Conservation (phyloP, 2,797 vertebrate species). For the Cyclopterus lumpus region DNA sequence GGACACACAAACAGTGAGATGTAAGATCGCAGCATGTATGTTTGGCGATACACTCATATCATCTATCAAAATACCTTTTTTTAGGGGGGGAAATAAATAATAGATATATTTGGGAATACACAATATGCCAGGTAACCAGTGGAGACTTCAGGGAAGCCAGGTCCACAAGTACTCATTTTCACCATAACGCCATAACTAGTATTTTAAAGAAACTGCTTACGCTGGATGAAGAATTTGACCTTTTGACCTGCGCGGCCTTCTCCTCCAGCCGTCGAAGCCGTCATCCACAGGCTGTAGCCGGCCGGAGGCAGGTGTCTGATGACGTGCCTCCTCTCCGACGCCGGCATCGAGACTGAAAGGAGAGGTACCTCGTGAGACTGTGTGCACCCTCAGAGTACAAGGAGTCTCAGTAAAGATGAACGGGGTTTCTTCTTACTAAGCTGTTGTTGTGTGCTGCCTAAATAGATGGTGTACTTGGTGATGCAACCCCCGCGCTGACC, state of each 20-base stretch:
- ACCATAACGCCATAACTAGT: background rate
- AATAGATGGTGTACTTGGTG: slow-evolving; percentile 83
- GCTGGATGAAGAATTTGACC: slow-evolving; percentile 57
- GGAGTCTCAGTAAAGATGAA: background rate
- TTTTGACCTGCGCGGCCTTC: slow-evolving; percentile 78
- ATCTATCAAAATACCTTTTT: background rate
- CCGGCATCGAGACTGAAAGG: slow-evolving; percentile 40
- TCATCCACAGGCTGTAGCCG: slow-evolving; percentile 86
- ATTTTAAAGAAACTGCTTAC: slow-evolving; percentile 49
- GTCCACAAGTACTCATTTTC: no score
- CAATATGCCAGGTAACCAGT: no score
- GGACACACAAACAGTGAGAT: background rate
- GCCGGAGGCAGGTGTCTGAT: slow-evolving; percentile 55
- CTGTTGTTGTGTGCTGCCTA: background rate
- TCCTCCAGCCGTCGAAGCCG: slow-evolving; percentile 83
- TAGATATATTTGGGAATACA: no score
- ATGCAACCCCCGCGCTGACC: slow-evolving; percentile 87
- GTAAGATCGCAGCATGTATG: background rate
- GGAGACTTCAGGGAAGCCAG: no score
- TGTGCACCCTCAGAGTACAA: background rate
- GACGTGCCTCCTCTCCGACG: slow-evolving; percentile 15
- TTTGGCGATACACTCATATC: background rate
- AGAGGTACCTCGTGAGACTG: background rate
- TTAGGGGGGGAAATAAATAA: no score
- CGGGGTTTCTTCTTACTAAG: slow-evolving; percentile 49